Base-by-base conservation (phyloP, 2,888 invertebrate species). In the Lymantria monacha region DNA sequence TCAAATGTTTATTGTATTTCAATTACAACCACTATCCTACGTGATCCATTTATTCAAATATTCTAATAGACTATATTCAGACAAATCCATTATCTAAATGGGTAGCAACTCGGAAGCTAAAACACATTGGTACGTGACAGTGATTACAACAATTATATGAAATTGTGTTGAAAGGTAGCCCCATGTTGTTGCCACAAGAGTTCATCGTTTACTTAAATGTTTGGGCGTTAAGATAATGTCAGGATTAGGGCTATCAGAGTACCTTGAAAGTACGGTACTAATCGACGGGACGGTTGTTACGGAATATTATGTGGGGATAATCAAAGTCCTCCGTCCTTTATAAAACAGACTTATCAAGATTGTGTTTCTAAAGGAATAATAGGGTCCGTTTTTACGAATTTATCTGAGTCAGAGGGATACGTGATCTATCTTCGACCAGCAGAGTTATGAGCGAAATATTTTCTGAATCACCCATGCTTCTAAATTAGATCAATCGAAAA, bases 121-220 rank as follows among this genome's bases (percentile, higher is more conserved):
- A 49, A 58, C 55, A 57, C 66, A 49, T 53, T 53, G 43, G n/a
- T 59, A 69, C 69, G 69, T 66, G 66, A 61, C 55, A 42, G 22
- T 51, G 61, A 69, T 68, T 61, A 52, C 51, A 51, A 11, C 46
- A 55, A 55, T 57, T 49, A 51, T 53, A 46, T 46, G 40, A 37
- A 44, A 51, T 51, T 64, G 55, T 59, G 41, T 43, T 42, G 49
- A 46, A 51, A 49, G 42, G 14, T 36, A 13, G 14, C 51, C n/a
- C n/a, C 44, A 40, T 30, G 15, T 44, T 49, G 44, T 51, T 44
- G 46, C 44, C 33, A 49, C 33, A 41, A 46, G 49, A 49, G 46
- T 41, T 37, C 13, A 14, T 44, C 36, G 43, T 53, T 46, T 46
- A 46, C 49, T 52, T 53, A 52, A 66, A 53, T 55, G 55, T 55